Percentiles rank a stretch among this genome's conserved stretches.
Conservation (phyloP, 2,888 invertebrate species). For the Drosophila subsilvestris region DNA sequence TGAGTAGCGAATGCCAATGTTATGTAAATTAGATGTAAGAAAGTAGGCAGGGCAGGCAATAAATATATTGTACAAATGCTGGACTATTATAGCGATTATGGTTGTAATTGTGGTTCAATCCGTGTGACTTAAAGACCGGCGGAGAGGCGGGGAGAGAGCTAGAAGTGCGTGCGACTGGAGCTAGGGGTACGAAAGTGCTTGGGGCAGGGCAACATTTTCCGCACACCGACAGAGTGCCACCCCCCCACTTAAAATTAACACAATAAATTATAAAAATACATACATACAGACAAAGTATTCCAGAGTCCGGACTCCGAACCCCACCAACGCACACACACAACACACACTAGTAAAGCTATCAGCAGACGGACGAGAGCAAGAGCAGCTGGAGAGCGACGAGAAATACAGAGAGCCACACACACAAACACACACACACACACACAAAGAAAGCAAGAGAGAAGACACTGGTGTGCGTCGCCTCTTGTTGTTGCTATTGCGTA, state of each 20-base stretch:
- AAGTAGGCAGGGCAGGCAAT: conserved; percentile 59
- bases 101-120: conserved; percentile 45
- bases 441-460: conserved; percentile 26
- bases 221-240: conserved; percentile 7
- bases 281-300: conserved; percentile 47
- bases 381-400: not conserved
- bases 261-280: conserved; percentile 66
- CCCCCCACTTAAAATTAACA: conserved; percentile 66
- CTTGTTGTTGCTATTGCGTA: conserved; percentile 78
- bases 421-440: conserved; percentile 25
- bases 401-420: conserved; percentile 2
- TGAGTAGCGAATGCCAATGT: conserved; percentile 65
- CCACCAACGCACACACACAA: conserved; percentile 5
- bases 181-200: conserved; percentile 15
- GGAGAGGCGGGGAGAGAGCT: not conserved
- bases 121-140: not conserved
- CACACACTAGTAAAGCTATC: not conserved
- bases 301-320: conserved; percentile 33
- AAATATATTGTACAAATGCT: conserved; percentile 44
- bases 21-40: conserved; percentile 56
- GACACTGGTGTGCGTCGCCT: conserved; percentile 43
- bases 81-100: conserved; percentile 35
- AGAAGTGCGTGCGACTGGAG: conserved; percentile 2
- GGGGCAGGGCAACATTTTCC: conserved; percentile 14
- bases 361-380: not conserved